Evolutionary conservation across 53 echinoderm and acorn worm species (phyloP).

Genomic region (Hippasteria phrygiana): DNA sequence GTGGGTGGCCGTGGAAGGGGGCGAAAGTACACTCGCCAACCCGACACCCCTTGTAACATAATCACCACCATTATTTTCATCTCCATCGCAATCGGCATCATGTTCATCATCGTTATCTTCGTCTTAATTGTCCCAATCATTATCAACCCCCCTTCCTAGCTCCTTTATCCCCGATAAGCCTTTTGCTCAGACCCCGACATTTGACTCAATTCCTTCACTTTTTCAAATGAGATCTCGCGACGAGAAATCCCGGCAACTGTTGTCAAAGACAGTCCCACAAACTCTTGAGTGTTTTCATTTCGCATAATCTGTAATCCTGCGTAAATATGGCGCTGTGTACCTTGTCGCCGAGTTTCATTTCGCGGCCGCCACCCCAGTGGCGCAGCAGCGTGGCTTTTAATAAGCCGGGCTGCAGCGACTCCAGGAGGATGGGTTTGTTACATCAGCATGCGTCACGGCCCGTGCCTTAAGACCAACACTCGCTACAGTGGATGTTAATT

Average conservation of each 20-base stretch:
- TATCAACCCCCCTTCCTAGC: not conserved
- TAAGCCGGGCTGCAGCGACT: not conserved
- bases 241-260: not conserved
- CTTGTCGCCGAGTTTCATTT: not conserved
- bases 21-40: no score
- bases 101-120: no score
- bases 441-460: constrained; percentile 33
- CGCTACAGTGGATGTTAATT: constrained; percentile 29
- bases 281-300: constrained; percentile 24
- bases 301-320: no score
- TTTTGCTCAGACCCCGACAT: not conserved
- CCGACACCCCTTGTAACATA: no score
- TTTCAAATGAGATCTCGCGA: not conserved
- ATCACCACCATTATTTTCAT: no score
- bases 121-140: no score
- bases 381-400: constrained; percentile 9
- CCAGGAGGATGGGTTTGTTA: not conserved
- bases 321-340: no score
- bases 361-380: not conserved
- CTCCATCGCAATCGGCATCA: no score
- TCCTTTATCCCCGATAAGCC: not conserved
- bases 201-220: not conserved
- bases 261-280: not conserved
- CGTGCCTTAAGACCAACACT: not conserved
- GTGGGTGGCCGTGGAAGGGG: no score